Base-by-base conservation (phyloP, 2,888 invertebrate species). In the Myopa tessellatipennis region DNA sequence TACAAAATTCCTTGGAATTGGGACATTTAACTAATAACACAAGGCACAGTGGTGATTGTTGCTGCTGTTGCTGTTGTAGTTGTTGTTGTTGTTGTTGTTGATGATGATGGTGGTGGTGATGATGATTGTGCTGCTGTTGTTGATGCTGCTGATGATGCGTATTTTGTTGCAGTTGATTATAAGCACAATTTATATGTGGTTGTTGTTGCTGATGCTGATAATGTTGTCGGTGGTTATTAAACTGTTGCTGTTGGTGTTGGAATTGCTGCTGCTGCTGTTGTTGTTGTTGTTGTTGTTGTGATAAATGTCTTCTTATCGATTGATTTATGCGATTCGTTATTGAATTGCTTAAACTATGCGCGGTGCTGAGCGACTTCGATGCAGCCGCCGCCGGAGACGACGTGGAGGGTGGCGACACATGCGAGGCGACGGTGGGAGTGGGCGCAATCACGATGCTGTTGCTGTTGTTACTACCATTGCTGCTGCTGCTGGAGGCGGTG, bases 11-110 rank as follows among this genome's bases (percentile, higher is more conserved):
- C 85, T 89, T 89, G 79, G 89, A 89, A 87, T 89, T 89, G 80
- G 89, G 89, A 84, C 89, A 89, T 87, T 89, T 89, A 84, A 89
- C 89, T 86, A 89, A 87, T 86, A 89, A 88, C 85, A 89, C 89
- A 85, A 89, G 88, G 85, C 89, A 89, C 85, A 89, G 84, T 83
- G 89, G 88, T 83, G 89, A 88, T 81, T 82, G 81, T 79, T 85
- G 82, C 72, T 84, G 83, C 45, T 84, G 83, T 40, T 83, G 83
- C 16, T 82, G 80, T 55, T 81, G 82, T 52, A 82, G 80, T 16
- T 80, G 80, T 36, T 81, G 80, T 14, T 82, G 80, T 0, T 81
- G 83, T 18, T 82, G 80, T 58, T 82, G 81, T 18, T 82, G 80
- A 58, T 82, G 81, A 36, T 81, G 80, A 8, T 81, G 80, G 0